Conservation (phyloP, 2,797 vertebrate genomes). For the Eidolon dupreanum region DNA sequence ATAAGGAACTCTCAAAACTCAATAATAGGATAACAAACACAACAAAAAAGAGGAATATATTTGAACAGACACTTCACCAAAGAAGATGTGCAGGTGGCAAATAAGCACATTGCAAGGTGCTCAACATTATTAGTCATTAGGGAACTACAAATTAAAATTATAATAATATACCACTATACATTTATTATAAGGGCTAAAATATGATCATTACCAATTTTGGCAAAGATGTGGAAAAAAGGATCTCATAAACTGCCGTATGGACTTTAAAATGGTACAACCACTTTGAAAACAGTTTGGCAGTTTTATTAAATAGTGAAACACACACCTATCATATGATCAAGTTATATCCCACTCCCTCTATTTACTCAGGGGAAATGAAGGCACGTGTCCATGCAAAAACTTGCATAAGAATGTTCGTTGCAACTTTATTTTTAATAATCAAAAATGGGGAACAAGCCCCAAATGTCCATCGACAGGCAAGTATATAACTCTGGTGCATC, state of each 20-base stretch:
- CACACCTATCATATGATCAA: neutral
- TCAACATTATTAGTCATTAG: neutral
- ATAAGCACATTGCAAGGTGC: neutral
- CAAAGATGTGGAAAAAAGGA: neutral
- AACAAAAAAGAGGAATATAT: neutral
- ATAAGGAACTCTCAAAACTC: neutral
- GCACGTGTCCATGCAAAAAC: neutral
- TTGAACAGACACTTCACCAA: neutral
- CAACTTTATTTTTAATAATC: neutral
- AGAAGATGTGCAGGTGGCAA: neutral
- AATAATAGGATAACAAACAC: neutral
- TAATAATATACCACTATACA: neutral
- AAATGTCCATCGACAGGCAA: neutral
- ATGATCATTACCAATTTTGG: neutral
- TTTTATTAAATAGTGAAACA: neutral
- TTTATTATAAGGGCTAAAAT: neutral
- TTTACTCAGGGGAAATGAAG: neutral
- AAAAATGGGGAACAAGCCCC: neutral
- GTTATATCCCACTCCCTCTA: neutral
- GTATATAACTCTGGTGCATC: neutral
- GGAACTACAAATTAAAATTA: neutral
- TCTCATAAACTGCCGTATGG: neutral
- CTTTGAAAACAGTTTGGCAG: neutral
- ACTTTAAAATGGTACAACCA: neutral
- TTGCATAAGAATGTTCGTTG: neutral